Evolutionary conservation across 2,113 vertebrate genomes (phyloP).

Genomic region (Chaenogobius annularis): DNA sequence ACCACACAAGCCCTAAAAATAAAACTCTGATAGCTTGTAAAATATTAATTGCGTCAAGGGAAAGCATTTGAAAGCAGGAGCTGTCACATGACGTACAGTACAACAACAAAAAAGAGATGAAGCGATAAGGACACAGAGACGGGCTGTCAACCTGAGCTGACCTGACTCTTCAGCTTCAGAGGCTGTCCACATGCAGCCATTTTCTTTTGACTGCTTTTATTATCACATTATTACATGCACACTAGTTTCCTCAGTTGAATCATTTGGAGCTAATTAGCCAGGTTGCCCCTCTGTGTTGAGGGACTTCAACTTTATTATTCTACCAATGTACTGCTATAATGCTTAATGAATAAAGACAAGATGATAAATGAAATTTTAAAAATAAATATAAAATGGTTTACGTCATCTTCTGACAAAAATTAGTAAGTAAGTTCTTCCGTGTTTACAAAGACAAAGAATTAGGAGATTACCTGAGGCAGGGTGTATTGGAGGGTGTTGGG

Average conservation of each 20-base stretch:
- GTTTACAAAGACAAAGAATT: not conserved
- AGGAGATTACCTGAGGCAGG: not conserved
- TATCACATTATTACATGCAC: slow-evolving; percentile 41
- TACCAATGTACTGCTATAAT: slow-evolving; percentile 14
- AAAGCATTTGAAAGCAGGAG: not conserved
- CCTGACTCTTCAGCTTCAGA: not conserved
- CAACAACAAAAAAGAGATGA: slow-evolving; percentile 6
- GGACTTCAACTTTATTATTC: slow-evolving; percentile 33
- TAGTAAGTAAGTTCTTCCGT: not conserved
- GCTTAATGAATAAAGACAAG: slow-evolving; percentile 22
- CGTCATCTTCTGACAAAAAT: not conserved
- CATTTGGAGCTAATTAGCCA: slow-evolving; percentile 34
- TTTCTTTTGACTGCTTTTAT: not conserved
- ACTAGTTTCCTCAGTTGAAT: slow-evolving; percentile 10
- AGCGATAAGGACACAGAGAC: not conserved
- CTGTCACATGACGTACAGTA: slow-evolving; percentile 9
- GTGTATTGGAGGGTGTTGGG: too few relatives aligned
- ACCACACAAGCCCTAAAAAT: not conserved
- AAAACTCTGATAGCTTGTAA: slow-evolving; percentile 2
- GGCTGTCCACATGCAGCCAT: not conserved
- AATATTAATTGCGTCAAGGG: slow-evolving; percentile 15
- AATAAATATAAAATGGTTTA: not conserved
- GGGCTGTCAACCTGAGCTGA: not conserved
- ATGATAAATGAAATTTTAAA: slow-evolving; percentile 17
- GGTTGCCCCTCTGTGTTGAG: slow-evolving; percentile 16